Evolutionary conservation across 1,140 invertebrate species (phyloP).

Genomic region (Argopecten irradians): DNA sequence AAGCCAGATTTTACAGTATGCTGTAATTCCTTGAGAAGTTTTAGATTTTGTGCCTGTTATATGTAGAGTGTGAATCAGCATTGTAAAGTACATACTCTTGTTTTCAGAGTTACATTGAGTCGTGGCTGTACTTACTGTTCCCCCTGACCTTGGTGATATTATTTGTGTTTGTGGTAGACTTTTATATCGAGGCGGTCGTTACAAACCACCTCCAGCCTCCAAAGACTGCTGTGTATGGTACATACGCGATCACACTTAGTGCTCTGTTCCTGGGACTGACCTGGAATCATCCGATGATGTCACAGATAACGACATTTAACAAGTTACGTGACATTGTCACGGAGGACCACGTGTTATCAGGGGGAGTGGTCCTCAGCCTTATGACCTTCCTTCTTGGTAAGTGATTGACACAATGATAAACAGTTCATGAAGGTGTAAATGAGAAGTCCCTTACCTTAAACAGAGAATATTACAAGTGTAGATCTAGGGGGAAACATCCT

Average conservation of each 20-base stretch:
- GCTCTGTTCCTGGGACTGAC: constrained; percentile 72
- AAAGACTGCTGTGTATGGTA: constrained; percentile 65
- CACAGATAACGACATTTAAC: constrained; percentile 69
- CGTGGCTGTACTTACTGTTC: constrained; percentile 73
- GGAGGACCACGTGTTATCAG: constrained; percentile 77
- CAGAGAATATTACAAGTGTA: not conserved
- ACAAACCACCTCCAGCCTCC: constrained; percentile 70
- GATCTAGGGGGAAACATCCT: not conserved
- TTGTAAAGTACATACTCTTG: not conserved
- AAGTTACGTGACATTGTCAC: constrained; percentile 72
- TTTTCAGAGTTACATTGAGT: constrained; percentile 68
- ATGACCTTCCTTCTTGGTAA: constrained; percentile 76
- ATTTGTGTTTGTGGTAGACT: constrained; percentile 78
- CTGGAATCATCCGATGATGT: constrained; percentile 74
- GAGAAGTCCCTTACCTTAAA: no score
- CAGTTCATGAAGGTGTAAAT: not conserved
- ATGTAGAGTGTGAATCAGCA: no score
- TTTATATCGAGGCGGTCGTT: constrained; percentile 77
- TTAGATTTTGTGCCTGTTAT: no score
- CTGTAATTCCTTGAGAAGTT: no score
- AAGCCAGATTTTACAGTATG: no score
- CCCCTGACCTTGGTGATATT: constrained; percentile 75
- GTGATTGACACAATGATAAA: constrained; percentile 29
- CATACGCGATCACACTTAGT: constrained; percentile 69
- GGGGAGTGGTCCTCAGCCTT: constrained; percentile 78